Evolutionary conservation across 1,140 invertebrate genomes (phyloP).

Genomic region (Drosophila nigromelanica): DNA sequence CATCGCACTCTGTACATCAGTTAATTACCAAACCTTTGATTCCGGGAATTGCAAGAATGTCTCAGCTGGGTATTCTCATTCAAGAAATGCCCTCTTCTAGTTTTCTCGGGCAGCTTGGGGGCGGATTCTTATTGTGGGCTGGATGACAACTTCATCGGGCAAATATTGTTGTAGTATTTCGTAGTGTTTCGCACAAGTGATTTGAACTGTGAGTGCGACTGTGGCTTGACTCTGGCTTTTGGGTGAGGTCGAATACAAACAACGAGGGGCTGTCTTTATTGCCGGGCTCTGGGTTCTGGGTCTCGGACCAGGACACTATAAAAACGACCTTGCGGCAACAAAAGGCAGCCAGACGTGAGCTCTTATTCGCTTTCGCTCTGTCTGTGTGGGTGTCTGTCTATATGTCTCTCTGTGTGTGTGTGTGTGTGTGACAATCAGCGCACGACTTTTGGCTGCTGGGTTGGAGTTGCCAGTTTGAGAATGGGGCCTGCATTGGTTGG

Average conservation of each 20-base stretch:
- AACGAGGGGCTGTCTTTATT: slow-evolving; percentile 52
- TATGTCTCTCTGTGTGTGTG: slow-evolving; percentile 28
- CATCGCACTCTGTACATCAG: slow-evolving; percentile 15
- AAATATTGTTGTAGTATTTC: slow-evolving; percentile 76
- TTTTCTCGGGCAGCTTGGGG: neutral
- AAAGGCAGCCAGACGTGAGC: slow-evolving; percentile 59
- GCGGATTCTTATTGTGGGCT: neutral
- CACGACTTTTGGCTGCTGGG: slow-evolving; percentile 50
- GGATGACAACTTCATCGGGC: slow-evolving; percentile 60
- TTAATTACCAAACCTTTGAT: slow-evolving; percentile 27
- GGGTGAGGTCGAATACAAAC: slow-evolving; percentile 71
- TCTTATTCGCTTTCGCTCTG: slow-evolving; percentile 19
- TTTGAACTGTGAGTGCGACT: slow-evolving; percentile 56
- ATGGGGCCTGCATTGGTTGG: slow-evolving; percentile 1
- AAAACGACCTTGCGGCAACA: slow-evolving; percentile 79
- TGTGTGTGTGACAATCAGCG: slow-evolving; percentile 52
- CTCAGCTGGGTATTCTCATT: slow-evolving; percentile 51
- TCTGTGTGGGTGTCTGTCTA: slow-evolving; percentile 18
- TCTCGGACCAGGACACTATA: slow-evolving; percentile 61
- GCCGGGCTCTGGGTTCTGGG: slow-evolving; percentile 12
- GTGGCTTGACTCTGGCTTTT: no score
- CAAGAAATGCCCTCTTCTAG: slow-evolving; percentile 5
- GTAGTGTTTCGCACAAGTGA: slow-evolving; percentile 65
- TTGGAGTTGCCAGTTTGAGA: slow-evolving; percentile 32
- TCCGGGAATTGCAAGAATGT: neutral